Evolutionary conservation across 2,113 vertebrate species (phyloP), one percentile per base, ranked within the genome.

Genomic region (Spermophilus dauricus): DNA sequence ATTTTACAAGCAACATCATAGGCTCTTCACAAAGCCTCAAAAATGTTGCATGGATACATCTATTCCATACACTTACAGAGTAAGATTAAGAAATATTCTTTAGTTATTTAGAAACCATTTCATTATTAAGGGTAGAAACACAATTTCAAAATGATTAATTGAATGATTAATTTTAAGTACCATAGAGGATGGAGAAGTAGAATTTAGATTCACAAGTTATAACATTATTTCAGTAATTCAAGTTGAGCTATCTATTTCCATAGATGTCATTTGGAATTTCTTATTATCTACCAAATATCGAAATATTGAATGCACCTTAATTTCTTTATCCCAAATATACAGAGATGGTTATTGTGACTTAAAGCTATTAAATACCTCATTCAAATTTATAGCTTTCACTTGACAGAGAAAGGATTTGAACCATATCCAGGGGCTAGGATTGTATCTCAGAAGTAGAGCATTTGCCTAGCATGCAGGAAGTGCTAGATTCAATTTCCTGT

Each of bases 371-470:
- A 84, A 67, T 18, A 72, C 5, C 22, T 87, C 86, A 26, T 34
- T 2, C 37, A 85, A 80, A 53, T 86, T 48, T 80, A 82, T 20
- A 83, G 26, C 28, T 61, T 32, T 69, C 56, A 69, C 8, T 84
- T 75, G 26, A 8, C n/a, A 73, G 1, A 83, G 0, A 18, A 14
- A 61, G 16, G 4, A 67, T 56, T 78, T 89, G 56, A 84, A 37
- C 7, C 0, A 13, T 78, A 4, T 90, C 61, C 39, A 67, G 7
- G 2, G 6, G 0, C 18, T 24, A 2, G 63, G 4, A 0, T 17
- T 76, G 2, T 11, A 67, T 24, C 28, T 53, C 16, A 86, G 2
- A 8, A 5, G 11, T 37, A 48, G 20, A 32, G 5, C 34, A 85
- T 2, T 8, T 14, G 17, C 37, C 28, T 34, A 32, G 3, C 17